Evolutionary conservation across 2,113 vertebrate genomes (phyloP).

Genomic region (Candoia aspera): DNA sequence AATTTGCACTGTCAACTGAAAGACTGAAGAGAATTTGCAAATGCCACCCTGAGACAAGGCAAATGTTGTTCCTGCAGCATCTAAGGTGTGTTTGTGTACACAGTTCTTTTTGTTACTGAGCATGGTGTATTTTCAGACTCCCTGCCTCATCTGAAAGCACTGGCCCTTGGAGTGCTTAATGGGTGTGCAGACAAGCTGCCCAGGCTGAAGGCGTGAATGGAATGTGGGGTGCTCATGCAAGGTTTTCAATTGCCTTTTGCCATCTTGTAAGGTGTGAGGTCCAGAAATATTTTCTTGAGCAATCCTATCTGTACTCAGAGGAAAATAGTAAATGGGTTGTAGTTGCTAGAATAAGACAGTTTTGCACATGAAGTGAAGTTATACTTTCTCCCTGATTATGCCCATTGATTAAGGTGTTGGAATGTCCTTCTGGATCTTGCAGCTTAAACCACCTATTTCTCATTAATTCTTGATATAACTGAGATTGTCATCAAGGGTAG

Average conservation of each 20-base stretch:
- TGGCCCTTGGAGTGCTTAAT: constrained; percentile 40
- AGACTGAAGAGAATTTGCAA: constrained; percentile 27
- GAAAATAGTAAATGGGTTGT: constrained; percentile 43
- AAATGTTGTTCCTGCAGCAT: constrained; percentile 32
- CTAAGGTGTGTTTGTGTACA: constrained; percentile 32
- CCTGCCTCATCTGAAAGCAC: constrained; percentile 25
- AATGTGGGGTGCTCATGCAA: not conserved
- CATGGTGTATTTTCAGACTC: constrained; percentile 44
- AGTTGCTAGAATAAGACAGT: not conserved
- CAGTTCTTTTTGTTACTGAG: constrained; percentile 41
- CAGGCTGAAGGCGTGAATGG: not conserved
- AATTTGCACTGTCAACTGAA: constrained; percentile 36
- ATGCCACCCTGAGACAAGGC: constrained; percentile 39
- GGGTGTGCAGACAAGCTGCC: constrained; percentile 49
- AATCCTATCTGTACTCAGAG: constrained; percentile 40
- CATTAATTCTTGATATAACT: not conserved
- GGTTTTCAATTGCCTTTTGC: constrained; percentile 23
- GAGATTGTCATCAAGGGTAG: not conserved
- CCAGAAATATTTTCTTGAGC: constrained; percentile 1
- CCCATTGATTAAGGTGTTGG: not conserved
- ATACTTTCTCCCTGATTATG: not conserved
- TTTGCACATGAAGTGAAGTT: not conserved
- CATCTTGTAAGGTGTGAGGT: constrained; percentile 18
- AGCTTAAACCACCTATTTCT: not conserved
- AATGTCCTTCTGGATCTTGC: not conserved